phyloP scores from a whole-genome alignment of 1,140 invertebrate species.

The Drosophila sp. region DNA sequence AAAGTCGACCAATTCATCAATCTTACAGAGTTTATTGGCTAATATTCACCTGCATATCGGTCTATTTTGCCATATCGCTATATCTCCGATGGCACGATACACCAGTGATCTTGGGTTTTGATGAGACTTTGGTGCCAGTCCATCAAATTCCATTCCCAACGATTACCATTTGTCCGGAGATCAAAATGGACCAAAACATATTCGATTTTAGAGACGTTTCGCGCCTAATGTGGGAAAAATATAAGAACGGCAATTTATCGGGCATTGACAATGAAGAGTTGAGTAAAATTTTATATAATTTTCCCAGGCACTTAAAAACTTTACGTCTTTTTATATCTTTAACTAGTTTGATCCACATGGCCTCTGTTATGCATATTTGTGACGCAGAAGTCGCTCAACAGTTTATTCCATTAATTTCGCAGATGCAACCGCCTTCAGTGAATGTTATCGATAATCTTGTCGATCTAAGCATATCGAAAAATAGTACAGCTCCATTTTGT shows the following conservation, averaged over 20 bases:
- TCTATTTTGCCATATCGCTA: constrained; percentile 79
- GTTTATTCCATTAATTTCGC: constrained; percentile 57
- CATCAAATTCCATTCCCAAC: constrained; percentile 87
- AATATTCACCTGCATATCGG: constrained; percentile 69
- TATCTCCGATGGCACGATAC: constrained; percentile 86
- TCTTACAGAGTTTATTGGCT: constrained; percentile 73
- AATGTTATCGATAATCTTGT: constrained; percentile 60
- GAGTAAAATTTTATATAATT: constrained; percentile 27
- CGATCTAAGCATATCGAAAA: constrained; percentile 70
- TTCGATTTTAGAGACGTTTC: constrained; percentile 85
- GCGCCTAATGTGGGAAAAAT: constrained; percentile 52
- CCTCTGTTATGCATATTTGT: constrained; percentile 75
- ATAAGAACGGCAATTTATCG: constrained; percentile 33
- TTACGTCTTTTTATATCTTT: neutral
- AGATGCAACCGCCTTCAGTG: constrained; percentile 14
- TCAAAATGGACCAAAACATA: constrained; percentile 84
- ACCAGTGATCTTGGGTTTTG: constrained; percentile 87
- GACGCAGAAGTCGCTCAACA: constrained; percentile 63
- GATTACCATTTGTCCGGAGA: constrained; percentile 86
- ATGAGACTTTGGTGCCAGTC: constrained; percentile 85
- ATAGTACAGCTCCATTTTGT: constrained; percentile 71
- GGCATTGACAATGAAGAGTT: constrained; percentile 67
- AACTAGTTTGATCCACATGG: constrained; percentile 54
- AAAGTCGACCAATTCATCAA: neutral
- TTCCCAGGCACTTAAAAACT: neutral